Evolutionary conservation across 2,888 invertebrate genomes (phyloP).

Genomic region (Cenopis cana): DNA sequence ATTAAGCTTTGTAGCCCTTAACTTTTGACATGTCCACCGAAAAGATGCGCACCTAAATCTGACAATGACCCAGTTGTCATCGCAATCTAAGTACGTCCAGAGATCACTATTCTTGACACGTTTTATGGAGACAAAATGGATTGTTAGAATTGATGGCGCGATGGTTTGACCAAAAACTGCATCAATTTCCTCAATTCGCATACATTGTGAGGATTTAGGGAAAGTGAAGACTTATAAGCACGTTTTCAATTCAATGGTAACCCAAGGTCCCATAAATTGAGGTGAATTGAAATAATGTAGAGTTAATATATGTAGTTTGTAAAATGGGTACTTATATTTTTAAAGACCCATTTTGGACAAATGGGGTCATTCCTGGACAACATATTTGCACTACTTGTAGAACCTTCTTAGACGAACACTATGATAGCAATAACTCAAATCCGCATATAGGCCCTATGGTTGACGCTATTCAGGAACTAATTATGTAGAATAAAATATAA

Average conservation of each 20-base stretch:
- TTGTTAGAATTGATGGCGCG: constrained; percentile 23
- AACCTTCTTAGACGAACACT: no score
- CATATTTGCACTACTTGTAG: no score
- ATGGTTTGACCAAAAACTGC: constrained; percentile 12
- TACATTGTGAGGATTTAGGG: constrained; percentile 16
- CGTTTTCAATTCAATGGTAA: constrained; percentile 27
- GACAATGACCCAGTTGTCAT: not conserved
- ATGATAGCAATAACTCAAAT: no score
- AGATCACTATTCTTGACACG: constrained; percentile 15
- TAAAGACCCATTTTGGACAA: no score
- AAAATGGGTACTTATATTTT: no score
- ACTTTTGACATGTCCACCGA: no score
- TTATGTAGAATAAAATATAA: not conserved
- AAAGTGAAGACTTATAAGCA: constrained; percentile 25
- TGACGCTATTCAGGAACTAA: not conserved
- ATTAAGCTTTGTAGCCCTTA: no score
- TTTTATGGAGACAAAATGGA: constrained; percentile 12
- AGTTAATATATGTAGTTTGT: no score
- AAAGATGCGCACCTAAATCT: no score
- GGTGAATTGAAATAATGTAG: no score
- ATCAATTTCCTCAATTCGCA: constrained; percentile 6
- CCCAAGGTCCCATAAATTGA: constrained; percentile 25
- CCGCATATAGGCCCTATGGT: no score
- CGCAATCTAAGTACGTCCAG: constrained; percentile 9
- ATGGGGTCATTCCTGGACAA: no score